Conservation (phyloP, 2,888 invertebrate genomes). For the Cotesia congregata region DNA sequence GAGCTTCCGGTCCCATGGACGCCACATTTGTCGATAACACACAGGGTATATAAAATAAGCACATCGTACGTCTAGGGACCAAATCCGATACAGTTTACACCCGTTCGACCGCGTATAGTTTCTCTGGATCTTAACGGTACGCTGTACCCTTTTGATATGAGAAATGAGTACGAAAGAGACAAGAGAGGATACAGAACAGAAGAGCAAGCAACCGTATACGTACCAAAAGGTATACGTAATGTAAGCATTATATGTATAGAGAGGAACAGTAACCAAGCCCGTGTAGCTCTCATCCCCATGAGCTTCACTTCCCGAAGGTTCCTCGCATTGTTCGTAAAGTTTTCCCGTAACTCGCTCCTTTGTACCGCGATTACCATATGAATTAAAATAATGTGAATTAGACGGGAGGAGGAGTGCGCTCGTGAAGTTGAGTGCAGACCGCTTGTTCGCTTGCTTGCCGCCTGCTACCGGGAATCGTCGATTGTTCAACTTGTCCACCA, state of each 20-base stretch:
- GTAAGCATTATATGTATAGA: slow-evolving; percentile 2
- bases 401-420: slow-evolving; percentile 61
- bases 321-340: slow-evolving; percentile 67
- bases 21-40: slow-evolving; percentile 66
- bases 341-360: slow-evolving; percentile 61
- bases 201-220: slow-evolving; percentile 2
- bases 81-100: slow-evolving; percentile 66
- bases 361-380: slow-evolving; percentile 81
- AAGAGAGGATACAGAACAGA: slow-evolving; percentile 13
- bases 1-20: slow-evolving; percentile 67
- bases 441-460: slow-evolving; percentile 34
- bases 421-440: slow-evolving; percentile 14
- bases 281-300: slow-evolving; percentile 32
- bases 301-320: slow-evolving; percentile 52
- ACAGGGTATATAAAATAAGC: slow-evolving; percentile 32
- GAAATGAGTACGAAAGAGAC: slow-evolving; percentile 17
- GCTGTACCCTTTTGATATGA: slow-evolving; percentile 21
- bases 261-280: slow-evolving; percentile 27
- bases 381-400: slow-evolving; percentile 87
- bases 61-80: slow-evolving; percentile 47
- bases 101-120: slow-evolving; percentile 40
- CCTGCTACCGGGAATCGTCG: slow-evolving; percentile 39
- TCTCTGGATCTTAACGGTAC: slow-evolving; percentile 38
- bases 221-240: neutral
- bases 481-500: slow-evolving; percentile 45